Conservation (phyloP, 2,797 vertebrate genomes). For the Enteromius unitaeniatus region DNA sequence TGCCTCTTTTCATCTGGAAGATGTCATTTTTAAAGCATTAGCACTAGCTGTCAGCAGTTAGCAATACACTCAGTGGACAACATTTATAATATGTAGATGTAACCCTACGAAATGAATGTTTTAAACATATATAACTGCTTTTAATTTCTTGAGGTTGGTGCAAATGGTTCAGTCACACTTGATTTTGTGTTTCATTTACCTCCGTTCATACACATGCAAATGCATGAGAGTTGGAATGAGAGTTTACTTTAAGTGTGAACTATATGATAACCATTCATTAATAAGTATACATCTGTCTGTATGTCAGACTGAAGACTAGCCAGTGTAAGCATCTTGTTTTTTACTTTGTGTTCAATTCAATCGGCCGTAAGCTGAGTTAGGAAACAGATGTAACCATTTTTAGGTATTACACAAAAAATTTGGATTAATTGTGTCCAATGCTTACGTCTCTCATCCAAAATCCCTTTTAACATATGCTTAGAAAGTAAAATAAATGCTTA, state of each 20-base stretch:
- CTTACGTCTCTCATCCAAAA: neutral
- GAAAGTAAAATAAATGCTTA: conserved; percentile 4
- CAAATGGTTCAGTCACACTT: neutral
- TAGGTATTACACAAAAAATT: conserved; percentile 19
- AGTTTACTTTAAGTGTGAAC: neutral
- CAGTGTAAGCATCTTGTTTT: neutral
- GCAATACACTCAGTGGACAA: too few relatives aligned
- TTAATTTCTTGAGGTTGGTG: neutral
- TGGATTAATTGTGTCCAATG: neutral
- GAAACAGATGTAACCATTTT: conserved; percentile 16
- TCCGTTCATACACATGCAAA: neutral
- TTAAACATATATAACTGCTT: neutral
- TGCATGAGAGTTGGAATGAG: conserved; percentile 37
- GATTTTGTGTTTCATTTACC: neutral
- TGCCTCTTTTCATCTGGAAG: neutral
- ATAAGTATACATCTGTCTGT: neutral
- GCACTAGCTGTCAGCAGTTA: too few relatives aligned
- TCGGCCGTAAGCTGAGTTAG: neutral
- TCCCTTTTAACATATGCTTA: conserved; percentile 28
- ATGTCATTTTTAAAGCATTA: neutral
- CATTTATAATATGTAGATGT: too few relatives aligned
- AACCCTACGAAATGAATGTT: neutral
- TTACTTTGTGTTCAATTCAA: neutral
- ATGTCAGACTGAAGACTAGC: neutral
- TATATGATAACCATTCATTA: neutral